These are phyloP conservation scores for Tichodroma muraria DNA, from an alignment of 2,113 vertebrate genomes.

Conservation along the genomic window DNA sequence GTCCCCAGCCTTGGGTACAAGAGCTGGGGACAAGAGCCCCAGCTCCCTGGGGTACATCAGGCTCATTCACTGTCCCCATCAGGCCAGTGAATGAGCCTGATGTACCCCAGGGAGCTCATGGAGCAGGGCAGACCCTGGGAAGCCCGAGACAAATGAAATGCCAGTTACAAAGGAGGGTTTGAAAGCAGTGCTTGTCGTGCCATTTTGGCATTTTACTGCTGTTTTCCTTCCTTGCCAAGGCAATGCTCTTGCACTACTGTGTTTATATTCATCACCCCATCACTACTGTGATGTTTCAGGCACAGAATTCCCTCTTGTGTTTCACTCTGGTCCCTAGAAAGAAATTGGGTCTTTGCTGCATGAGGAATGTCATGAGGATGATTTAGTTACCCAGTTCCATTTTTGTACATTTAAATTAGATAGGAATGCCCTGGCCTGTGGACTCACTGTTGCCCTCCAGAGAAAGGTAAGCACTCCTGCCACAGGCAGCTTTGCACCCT, in stretches of 20 bases:
- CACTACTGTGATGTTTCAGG: neutral
- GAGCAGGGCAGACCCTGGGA: neutral
- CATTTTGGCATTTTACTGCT: neutral
- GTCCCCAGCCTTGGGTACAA: too few species aligned
- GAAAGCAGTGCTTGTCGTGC: neutral
- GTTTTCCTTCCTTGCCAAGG: neutral
- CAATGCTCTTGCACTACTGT: neutral
- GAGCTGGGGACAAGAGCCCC: too few species aligned
- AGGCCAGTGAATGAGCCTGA: neutral
- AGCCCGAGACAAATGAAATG: neutral
- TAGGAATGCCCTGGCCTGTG: neutral
- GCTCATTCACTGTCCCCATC: too few species aligned
- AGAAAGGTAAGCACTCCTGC: neutral
- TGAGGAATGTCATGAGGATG: neutral
- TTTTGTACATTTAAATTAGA: neutral
- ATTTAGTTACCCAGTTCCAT: neutral
- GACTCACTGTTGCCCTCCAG: neutral
- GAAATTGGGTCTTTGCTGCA: neutral
- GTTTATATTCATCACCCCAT: too few species aligned
- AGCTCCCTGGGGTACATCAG: too few species aligned
- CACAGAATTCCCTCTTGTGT: neutral
- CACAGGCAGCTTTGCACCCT: neutral
- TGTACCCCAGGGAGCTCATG: neutral
- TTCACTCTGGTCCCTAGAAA: neutral
- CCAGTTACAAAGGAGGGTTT: neutral